Evolutionary conservation across 2,888 invertebrate species (phyloP), one percentile per base, ranked within the genome.

Genomic region (Brassicogethes aeneus): DNA sequence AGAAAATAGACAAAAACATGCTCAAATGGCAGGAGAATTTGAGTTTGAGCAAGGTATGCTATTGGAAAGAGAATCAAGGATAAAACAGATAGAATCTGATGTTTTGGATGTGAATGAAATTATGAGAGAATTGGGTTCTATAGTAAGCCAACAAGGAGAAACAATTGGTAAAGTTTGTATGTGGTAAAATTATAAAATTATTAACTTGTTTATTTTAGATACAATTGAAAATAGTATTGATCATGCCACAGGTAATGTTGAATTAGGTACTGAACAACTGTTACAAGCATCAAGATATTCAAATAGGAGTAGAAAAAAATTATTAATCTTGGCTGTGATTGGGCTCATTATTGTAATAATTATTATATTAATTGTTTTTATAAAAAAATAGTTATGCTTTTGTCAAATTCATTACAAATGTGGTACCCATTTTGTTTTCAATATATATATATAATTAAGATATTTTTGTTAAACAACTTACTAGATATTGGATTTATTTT

Each of bases 171-270:
- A 42, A 43, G 3, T 17, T 17, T 23, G 29, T 3, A 36, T 37
- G 38, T 37, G 32, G 32, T 30, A 40, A 43, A 15, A 32, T 16
- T 42, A 36, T 32, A 30, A 12, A 36, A 13, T 2, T 30, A 17
- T 35, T 35, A 8, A 10, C 10, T 16, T 35, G 15, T 49, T 46
- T 41, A 40, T 70, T 70, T 15, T 68, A 92, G 92, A 88, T 65
- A 78, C 83, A 3, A 88, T 92, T 52, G 90, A 90, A 64, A 81
- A 77, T 54, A 82, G 81, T 68, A 82, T 92, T 57, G 88, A 89
- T 57, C 74, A 76, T 43, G 80, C 85, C 1, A 76, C 79, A 38
- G 76, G 76, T 2, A 76, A 84, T 54, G 86, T 92, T 2, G 89
- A 89, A 61, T 69, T 78, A n/a, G 93, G 88, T 0, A 75, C 77